A percentile compares a stretch with the other conserved stretches of the same genome.
phyloP scores from a whole-genome alignment of 1,140 invertebrate species.

The Penaeus chinensis region DNA sequence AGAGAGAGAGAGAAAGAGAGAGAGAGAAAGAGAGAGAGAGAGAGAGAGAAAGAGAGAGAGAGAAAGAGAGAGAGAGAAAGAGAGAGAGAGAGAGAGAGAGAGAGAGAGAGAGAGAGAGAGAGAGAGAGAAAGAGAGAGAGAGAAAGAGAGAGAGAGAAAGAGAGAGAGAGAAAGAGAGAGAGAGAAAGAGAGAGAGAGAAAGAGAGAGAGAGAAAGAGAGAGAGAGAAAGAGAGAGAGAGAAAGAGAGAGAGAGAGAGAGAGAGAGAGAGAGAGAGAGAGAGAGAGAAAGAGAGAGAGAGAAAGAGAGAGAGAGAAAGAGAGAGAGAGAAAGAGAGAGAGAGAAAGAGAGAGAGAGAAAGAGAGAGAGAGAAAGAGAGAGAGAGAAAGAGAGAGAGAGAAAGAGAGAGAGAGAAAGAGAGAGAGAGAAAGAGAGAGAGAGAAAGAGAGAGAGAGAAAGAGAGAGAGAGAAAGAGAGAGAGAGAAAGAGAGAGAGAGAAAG shows the following conservation, averaged over 20 bases:
- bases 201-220: background rate
- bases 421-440: too few relatives aligned
- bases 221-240: too few relatives aligned
- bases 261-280: background rate
- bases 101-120: background rate
- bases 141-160: background rate
- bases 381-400: too few relatives aligned
- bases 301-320: background rate
- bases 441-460: too few relatives aligned
- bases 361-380: too few relatives aligned
- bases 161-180: background rate
- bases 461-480: too few relatives aligned
- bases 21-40: background rate
- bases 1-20: slow-evolving; percentile 15
- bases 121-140: slow-evolving; percentile 1
- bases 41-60: slow-evolving; percentile 18
- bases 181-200: background rate
- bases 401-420: too few relatives aligned
- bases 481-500: too few relatives aligned
- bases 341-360: background rate
- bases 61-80: slow-evolving; percentile 30
- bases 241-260: too few relatives aligned
- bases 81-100: background rate
- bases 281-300: too few relatives aligned
- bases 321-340: background rate